Base-by-base conservation (phyloP, 2,888 invertebrate species). In the Lycia hirtaria region DNA sequence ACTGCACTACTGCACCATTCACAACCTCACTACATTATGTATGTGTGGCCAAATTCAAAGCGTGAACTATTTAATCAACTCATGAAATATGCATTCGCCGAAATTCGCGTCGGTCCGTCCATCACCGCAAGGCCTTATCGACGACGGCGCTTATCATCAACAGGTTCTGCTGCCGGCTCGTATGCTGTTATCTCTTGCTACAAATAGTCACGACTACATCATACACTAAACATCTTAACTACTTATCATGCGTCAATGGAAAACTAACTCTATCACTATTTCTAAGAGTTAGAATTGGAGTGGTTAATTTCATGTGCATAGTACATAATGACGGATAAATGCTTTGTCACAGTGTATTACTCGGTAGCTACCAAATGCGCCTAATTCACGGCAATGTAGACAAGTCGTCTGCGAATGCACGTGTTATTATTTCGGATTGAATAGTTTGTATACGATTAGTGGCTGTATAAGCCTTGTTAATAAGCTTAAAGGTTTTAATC, bases 31-130 rank as follows among this genome's bases (percentile, higher is more conserved):
- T 76, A 73, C 71, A 75, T 76, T 76, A 75, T 76, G 75, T 73
- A 73, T 74, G 65, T 70, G 69, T 71, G 71, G 69, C 74, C 75
- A 79, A 84, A 83, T 87, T 80, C 82, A 83, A 82, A 87, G 85
- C 85, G 86, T 81, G 83, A 91, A 89, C 88, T 91, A 91, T 91
- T 91, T 90, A 89, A 89, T 89, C 89, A 88, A 87, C 85, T 90
- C 90, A 90, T 89, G 89, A 87, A 90, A 88, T 88, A 90, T 90
- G 87, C 88, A 90, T 90, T 89, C 80, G 81, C 90, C 89, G 84
- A 90, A 90, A 88, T 89, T 88, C 87, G 76, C 78, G 80, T 81
- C 77, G 76, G 81, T 83, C 83, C 85, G 85, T 89, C 88, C 88
- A 86, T 90, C 90, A 90, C 85, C 70, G 68, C 75, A 72, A 67